A percentile compares a stretch with the other conserved stretches of the same genome.
These are phyloP conservation scores for Hyles vespertilio DNA, from an alignment of 1,140 invertebrate species.

Conservation along the genomic window DNA sequence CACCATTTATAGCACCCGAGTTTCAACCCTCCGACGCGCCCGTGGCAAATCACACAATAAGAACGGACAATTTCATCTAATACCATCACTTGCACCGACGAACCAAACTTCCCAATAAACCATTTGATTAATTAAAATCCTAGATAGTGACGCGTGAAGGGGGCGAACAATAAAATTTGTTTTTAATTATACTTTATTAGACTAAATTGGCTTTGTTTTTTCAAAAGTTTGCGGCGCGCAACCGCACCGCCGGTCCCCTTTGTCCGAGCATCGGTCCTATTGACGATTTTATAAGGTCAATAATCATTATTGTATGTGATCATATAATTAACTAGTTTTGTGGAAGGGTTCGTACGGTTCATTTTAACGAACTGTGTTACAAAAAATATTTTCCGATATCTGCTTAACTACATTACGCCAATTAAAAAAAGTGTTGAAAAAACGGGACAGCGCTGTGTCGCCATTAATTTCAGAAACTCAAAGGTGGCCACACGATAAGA, in stretches of 20 bases:
- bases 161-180: slow-evolving; percentile 65
- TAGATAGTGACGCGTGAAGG: slow-evolving; percentile 51
- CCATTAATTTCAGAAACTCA: slow-evolving; percentile 61
- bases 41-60: slow-evolving; percentile 59
- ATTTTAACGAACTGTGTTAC: slow-evolving; percentile 2
- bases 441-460: slow-evolving; percentile 9
- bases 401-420: slow-evolving; percentile 15
- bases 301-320: slow-evolving; percentile 69
- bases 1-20: slow-evolving; percentile 46
- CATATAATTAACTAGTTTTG: slow-evolving; percentile 64
- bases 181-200: slow-evolving; percentile 70
- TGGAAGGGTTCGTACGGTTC: slow-evolving; percentile 20
- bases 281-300: slow-evolving; percentile 72
- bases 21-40: slow-evolving; percentile 38
- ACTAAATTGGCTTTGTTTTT: slow-evolving; percentile 69
- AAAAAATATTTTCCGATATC: slow-evolving; percentile 8
- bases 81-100: slow-evolving; percentile 39
- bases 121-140: slow-evolving; percentile 64
- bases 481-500: slow-evolving; percentile 64
- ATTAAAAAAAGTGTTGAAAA: slow-evolving; percentile 12
- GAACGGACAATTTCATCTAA: slow-evolving; percentile 37
- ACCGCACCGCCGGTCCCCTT: slow-evolving; percentile 49
- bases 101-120: slow-evolving; percentile 37
- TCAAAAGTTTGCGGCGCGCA: slow-evolving; percentile 33
- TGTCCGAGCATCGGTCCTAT: slow-evolving; percentile 58